These are phyloP conservation scores for Octodonta nipae DNA, from an alignment of 2,888 invertebrate species.

Conservation along the genomic window DNA sequence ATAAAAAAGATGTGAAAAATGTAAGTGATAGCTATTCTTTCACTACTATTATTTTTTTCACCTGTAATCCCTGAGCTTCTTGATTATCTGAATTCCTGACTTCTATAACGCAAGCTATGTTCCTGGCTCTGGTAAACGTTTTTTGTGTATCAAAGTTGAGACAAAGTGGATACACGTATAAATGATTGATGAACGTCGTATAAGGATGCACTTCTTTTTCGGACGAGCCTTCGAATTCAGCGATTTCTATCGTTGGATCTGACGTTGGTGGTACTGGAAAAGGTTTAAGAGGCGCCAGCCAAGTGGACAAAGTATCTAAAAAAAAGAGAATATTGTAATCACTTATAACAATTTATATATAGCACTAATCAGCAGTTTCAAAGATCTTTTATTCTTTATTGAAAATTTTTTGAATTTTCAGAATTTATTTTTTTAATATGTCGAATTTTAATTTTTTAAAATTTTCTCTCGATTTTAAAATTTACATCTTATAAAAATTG, in stretches of 20 bases:
- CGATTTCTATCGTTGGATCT: slow-evolving; percentile 69
- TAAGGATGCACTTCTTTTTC: slow-evolving; percentile 65
- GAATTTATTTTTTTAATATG: no score
- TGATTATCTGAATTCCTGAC: slow-evolving; percentile 70
- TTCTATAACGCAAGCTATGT: slow-evolving; percentile 84
- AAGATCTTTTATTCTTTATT: no score
- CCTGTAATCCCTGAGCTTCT: slow-evolving; percentile 58
- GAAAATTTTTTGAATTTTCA: no score
- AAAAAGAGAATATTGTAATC: slow-evolving; percentile 5
- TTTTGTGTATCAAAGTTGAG: slow-evolving; percentile 86
- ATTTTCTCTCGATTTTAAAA: no score
- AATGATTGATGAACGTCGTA: slow-evolving; percentile 72
- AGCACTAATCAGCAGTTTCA: no score
- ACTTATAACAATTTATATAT: no score
- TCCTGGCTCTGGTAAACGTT: slow-evolving; percentile 80
- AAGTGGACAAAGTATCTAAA: slow-evolving; percentile 71
- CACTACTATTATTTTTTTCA: no score
- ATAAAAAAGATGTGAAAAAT: no score
- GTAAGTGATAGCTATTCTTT: no score
- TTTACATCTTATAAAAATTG: no score
- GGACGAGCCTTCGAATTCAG: slow-evolving; percentile 61
- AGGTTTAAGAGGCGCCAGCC: slow-evolving; percentile 70
- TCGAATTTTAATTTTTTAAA: no score
- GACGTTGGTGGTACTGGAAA: slow-evolving; percentile 67
- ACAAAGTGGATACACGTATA: slow-evolving; percentile 80